Conservation (phyloP, 2,797 vertebrate genomes). For the Morus bassanus region DNA sequence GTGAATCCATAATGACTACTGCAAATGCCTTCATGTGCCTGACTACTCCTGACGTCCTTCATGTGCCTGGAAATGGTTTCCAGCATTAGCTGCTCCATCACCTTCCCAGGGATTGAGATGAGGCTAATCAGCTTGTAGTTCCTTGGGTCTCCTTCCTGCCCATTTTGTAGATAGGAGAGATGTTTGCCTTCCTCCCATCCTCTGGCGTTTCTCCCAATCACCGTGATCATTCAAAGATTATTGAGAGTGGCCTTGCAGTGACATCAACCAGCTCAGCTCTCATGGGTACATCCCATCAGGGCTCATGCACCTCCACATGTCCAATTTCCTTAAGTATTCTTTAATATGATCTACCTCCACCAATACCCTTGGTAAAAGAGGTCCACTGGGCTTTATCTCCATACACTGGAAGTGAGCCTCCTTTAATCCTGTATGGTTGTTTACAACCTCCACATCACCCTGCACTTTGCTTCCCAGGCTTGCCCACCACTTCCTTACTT, state of each 20-base stretch:
- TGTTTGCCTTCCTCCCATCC: too few relatives aligned
- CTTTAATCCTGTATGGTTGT: background rate
- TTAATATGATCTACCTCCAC: background rate
- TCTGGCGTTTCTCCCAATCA: too few relatives aligned
- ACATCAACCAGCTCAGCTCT: background rate
- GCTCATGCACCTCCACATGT: rapidly evolving
- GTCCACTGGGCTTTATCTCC: background rate
- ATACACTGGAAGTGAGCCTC: background rate
- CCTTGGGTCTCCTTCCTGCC: too few relatives aligned
- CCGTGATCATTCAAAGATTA: too few relatives aligned
- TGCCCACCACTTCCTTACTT: background rate
- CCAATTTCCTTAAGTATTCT: background rate
- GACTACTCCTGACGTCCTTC: background rate
- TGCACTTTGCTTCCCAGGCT: background rate
- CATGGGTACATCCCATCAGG: too few relatives aligned
- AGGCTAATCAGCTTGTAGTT: too few relatives aligned
- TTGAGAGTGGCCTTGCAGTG: too few relatives aligned
- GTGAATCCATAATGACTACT: background rate
- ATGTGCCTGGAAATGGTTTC: background rate
- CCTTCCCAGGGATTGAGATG: too few relatives aligned
- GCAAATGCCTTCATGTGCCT: background rate
- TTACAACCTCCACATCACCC: background rate
- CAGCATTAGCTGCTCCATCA: too few relatives aligned
- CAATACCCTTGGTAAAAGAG: background rate
- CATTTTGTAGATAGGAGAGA: too few relatives aligned